These are phyloP conservation scores for Onchidella celtica DNA, from an alignment of 2,888 invertebrate species.

Conservation along the genomic window DNA sequence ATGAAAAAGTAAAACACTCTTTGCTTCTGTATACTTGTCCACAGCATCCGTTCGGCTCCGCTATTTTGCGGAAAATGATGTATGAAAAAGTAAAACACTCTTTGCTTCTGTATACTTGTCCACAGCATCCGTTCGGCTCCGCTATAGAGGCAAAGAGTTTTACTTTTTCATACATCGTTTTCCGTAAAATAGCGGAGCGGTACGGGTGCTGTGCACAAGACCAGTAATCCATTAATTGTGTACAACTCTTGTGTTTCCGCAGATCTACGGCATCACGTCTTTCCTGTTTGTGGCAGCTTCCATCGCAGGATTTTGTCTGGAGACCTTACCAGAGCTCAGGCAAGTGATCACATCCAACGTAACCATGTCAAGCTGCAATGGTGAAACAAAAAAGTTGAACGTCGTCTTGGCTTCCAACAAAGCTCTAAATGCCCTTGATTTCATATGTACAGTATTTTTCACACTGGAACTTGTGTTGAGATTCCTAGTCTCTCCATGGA, in stretches of 20 bases:
- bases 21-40: no score
- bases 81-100: no score
- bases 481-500: constrained; percentile 74
- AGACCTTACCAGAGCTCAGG: constrained; percentile 73
- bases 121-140: no score
- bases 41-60: no score
- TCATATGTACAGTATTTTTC: constrained; percentile 78
- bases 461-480: constrained; percentile 76
- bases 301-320: constrained; percentile 78
- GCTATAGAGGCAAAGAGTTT: no score
- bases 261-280: constrained; percentile 76
- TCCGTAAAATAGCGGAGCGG: no score
- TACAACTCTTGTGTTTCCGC: not conserved
- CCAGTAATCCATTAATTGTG: no score
- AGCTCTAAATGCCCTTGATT: constrained; percentile 72
- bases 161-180: no score
- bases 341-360: constrained; percentile 43
- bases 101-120: no score
- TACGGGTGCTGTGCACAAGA: no score
- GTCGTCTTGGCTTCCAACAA: constrained; percentile 62
- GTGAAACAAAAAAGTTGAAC: constrained; percentile 27
- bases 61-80: no score
- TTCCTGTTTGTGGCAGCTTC: constrained; percentile 77
- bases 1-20: no score
- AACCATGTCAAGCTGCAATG: constrained; percentile 44